Conservation (phyloP, 2,888 invertebrate genomes). For the Drosophila meridiana region DNA sequence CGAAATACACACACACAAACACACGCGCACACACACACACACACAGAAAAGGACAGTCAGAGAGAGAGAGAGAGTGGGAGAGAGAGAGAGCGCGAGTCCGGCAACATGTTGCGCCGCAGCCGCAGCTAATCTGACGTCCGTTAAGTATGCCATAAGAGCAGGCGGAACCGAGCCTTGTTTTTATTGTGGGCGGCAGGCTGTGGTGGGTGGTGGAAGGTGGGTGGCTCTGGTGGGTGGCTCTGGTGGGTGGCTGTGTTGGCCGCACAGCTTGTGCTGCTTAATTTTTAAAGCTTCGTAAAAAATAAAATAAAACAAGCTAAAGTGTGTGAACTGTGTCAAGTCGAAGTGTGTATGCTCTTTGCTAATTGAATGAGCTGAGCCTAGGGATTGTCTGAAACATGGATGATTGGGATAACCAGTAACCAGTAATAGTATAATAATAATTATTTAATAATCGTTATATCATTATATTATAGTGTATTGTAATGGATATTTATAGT, state of each 20-base stretch:
- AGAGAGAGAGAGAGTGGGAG: neutral
- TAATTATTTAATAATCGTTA: too few relatives aligned
- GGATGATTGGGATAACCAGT: too few relatives aligned
- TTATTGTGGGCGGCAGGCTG: conserved; percentile 3
- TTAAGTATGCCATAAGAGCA: conserved; percentile 52
- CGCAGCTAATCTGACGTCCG: conserved; percentile 55
- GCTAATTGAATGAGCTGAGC: neutral
- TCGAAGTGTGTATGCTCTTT: neutral
- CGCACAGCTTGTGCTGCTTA: conserved; percentile 28
- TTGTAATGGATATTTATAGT: too few relatives aligned
- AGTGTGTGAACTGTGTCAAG: neutral
- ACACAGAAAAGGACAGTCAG: neutral
- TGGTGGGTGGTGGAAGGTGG: neutral
- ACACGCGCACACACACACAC: neutral
- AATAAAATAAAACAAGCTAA: conserved; percentile 15
- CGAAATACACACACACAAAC: conserved; percentile 2
- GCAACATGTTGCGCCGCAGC: conserved; percentile 50
- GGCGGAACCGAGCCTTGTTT: conserved; percentile 13
- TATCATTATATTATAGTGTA: too few relatives aligned
- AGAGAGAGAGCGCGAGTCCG: neutral
- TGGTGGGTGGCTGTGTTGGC: neutral
- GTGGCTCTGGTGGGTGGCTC: conserved; percentile 8
- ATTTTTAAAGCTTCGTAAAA: conserved; percentile 42
- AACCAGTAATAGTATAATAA: too few relatives aligned
- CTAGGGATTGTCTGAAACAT: too few relatives aligned